A percentile compares a stretch with the other conserved stretches of the same genome.
phyloP scores from a whole-genome alignment of 2,797 vertebrate species.

The Discoglossus pictus region DNA sequence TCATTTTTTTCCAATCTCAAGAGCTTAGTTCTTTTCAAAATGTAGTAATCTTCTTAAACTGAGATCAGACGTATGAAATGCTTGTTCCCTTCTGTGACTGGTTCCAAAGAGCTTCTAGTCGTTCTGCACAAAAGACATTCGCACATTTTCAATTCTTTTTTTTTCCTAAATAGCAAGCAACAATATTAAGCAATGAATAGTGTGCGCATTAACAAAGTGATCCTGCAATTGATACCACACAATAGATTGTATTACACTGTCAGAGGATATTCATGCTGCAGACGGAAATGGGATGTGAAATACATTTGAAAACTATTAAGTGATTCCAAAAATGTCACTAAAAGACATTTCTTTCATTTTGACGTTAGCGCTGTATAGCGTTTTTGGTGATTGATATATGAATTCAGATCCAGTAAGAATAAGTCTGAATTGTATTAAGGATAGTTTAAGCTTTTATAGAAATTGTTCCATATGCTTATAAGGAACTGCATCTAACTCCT shows the following conservation, averaged over 20 bases:
- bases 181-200: slow-evolving; percentile 17
- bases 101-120: slow-evolving; percentile 20
- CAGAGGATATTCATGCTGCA: slow-evolving; percentile 1
- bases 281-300: slow-evolving; percentile 25
- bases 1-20: slow-evolving; percentile 21
- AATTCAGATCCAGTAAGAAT: background rate
- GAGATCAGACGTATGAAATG: slow-evolving; percentile 17
- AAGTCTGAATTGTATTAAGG: slow-evolving; percentile 15
- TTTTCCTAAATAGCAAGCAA: slow-evolving; percentile 13
- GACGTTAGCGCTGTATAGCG: background rate
- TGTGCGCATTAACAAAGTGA: slow-evolving; percentile 28
- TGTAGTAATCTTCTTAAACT: slow-evolving; percentile 42
- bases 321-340: slow-evolving; percentile 21
- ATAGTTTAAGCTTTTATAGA: background rate
- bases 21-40: slow-evolving; percentile 19
- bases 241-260: slow-evolving; percentile 34
- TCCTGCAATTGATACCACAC: slow-evolving; percentile 30
- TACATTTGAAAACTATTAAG: slow-evolving; percentile 27
- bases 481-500: too few species aligned
- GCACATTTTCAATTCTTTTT: slow-evolving; percentile 19
- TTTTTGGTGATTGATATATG: background rate
- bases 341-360: slow-evolving; percentile 2
- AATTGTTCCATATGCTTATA: too few species aligned
- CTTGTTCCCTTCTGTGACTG: slow-evolving; percentile 9
- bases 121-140: slow-evolving; percentile 10